Conservation (phyloP, 2,888 invertebrate species). For the Cantharis rufa region DNA sequence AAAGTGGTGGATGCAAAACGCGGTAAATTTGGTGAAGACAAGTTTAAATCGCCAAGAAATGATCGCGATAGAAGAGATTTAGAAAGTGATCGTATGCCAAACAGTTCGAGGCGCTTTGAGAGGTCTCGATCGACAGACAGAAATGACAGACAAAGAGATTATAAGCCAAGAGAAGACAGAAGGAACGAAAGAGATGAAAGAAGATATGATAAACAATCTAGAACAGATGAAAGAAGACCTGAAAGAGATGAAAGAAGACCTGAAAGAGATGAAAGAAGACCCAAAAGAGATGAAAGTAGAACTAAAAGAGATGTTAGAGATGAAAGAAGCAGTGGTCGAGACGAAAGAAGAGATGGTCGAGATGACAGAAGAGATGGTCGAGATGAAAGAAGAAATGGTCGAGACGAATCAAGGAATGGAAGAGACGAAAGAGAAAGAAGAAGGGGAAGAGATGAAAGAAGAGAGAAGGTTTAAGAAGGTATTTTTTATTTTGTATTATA, state of each 20-base stretch:
- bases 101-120: neutral
- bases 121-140: neutral
- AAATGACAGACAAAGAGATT: neutral
- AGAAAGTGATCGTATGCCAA: neutral
- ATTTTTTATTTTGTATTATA: neutral
- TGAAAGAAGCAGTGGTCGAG: neutral
- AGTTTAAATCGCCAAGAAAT: neutral
- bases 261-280: constrained; percentile 14
- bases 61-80: neutral
- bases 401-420: constrained; percentile 29
- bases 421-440: constrained; percentile 13
- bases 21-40: neutral
- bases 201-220: constrained; percentile 5
- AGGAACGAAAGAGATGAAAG: neutral
- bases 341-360: constrained; percentile 27
- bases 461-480: neutral
- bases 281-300: constrained; percentile 3
- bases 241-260: constrained; percentile 18
- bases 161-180: neutral
- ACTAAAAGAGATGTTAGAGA: neutral
- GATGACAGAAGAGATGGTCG: neutral
- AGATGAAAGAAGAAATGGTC: constrained; percentile 3
- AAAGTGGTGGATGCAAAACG: neutral
- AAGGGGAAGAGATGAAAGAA: neutral
- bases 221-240: neutral